These are phyloP conservation scores for Tragelaphus imberbis DNA, from an alignment of 2,113 vertebrate species.

Conservation along the genomic window DNA sequence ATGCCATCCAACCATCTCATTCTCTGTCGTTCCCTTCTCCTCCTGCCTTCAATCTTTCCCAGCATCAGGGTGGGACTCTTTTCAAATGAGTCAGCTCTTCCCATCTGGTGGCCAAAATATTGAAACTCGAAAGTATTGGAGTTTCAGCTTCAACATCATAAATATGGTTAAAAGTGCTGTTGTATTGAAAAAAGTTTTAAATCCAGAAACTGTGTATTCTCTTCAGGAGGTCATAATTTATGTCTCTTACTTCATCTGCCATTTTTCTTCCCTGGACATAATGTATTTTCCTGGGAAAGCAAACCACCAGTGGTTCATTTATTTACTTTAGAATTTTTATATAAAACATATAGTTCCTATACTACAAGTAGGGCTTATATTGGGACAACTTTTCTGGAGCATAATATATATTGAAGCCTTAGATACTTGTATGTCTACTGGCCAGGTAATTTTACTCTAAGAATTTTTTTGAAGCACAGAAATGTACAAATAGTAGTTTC, in stretches of 20 bases:
- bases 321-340: not conserved
- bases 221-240: not conserved
- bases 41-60: no score
- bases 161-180: not conserved
- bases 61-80: no score
- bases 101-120: not conserved
- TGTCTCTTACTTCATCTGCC: not conserved
- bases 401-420: not conserved
- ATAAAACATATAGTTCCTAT: not conserved
- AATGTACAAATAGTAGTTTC: not conserved
- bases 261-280: not conserved
- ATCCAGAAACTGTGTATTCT: not conserved
- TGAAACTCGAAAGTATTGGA: not conserved
- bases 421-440: not conserved
- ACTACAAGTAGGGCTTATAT: not conserved
- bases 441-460: not conserved
- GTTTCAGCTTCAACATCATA: not conserved
- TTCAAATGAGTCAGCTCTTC: no score
- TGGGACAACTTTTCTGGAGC: not conserved
- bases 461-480: not conserved
- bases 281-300: not conserved
- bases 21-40: no score
- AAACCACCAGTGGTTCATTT: not conserved
- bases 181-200: not conserved
- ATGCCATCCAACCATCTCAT: not conserved